phyloP scores from a whole-genome alignment of 1,140 invertebrate species.

The Heliothis virescens region DNA sequence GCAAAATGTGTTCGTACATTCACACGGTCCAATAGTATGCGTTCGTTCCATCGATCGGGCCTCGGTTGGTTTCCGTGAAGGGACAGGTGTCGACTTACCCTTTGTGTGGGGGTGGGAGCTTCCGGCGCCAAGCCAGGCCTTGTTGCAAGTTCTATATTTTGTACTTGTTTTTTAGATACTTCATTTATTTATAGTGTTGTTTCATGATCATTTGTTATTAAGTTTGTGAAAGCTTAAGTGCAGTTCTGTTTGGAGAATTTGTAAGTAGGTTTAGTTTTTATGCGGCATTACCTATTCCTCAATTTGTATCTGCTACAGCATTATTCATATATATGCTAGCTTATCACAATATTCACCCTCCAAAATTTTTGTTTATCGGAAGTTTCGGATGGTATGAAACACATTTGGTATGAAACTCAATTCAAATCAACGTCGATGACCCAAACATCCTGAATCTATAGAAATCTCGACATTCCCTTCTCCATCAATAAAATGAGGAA shows the following conservation, averaged over 20 bases:
- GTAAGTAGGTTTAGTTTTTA: too few relatives aligned
- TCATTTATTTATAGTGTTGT: neutral
- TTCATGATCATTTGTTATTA: too few relatives aligned
- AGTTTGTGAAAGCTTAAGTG: too few relatives aligned
- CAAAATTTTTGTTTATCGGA: too few relatives aligned
- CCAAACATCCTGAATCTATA: slow-evolving; percentile 24
- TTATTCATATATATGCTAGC: too few relatives aligned
- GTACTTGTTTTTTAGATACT: neutral
- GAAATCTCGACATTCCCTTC: slow-evolving; percentile 24
- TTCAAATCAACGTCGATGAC: too few relatives aligned
- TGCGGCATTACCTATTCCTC: too few relatives aligned
- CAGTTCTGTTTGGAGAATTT: too few relatives aligned
- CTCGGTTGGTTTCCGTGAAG: slow-evolving; percentile 55
- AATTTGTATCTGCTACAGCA: too few relatives aligned
- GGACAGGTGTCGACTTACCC: slow-evolving; percentile 66
- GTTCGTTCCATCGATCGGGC: slow-evolving; percentile 43
- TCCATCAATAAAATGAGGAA: slow-evolving; percentile 41
- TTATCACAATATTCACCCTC: too few relatives aligned
- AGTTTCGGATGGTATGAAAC: too few relatives aligned
- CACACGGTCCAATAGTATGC: slow-evolving; percentile 15
- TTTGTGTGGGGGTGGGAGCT: slow-evolving; percentile 58
- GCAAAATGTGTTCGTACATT: slow-evolving; percentile 24
- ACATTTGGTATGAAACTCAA: too few relatives aligned
- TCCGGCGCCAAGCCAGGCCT: slow-evolving; percentile 55
- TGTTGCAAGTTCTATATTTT: slow-evolving; percentile 30